Percentiles rank a stretch among this genome's conserved stretches.
Conservation (phyloP, 2,888 invertebrate species). For the Corbicula japonica region DNA sequence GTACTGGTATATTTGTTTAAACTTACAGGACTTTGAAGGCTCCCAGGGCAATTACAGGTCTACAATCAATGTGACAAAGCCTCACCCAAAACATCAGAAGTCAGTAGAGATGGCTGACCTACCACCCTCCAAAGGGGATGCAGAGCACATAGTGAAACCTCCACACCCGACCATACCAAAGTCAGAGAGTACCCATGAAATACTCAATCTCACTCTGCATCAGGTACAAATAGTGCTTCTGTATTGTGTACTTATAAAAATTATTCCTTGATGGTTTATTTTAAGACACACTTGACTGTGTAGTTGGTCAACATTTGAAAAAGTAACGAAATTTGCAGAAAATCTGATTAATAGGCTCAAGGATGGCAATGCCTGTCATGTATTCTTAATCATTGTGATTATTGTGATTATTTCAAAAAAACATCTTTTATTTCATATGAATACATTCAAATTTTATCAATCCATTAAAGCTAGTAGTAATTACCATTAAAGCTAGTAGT, state of each 20-base stretch:
- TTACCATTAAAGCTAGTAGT: too few species aligned
- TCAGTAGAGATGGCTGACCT: conserved; percentile 53
- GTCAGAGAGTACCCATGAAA: conserved; percentile 50
- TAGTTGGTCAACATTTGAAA: not conserved
- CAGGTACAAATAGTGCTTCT: conserved; percentile 42
- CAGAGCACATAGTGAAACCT: conserved; percentile 28
- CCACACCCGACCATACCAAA: conserved; percentile 35
- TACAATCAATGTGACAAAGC: conserved; percentile 54
- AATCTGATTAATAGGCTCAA: not conserved
- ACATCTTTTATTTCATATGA: too few species aligned
- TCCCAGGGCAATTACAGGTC: conserved; percentile 45
- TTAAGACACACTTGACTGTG: not conserved
- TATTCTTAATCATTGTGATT: not conserved
- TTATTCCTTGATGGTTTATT: not conserved
- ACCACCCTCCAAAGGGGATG: conserved; percentile 1
- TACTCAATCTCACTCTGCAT: conserved; percentile 61
- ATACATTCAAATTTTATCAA: too few species aligned
- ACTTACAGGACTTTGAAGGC: conserved; percentile 35
- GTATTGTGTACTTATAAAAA: not conserved
- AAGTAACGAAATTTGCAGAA: not conserved
- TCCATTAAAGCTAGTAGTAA: too few species aligned
- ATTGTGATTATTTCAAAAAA: too few species aligned
- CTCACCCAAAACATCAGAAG: conserved; percentile 3
- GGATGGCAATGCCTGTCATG: not conserved
- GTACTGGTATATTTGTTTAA: not conserved